Evolutionary conservation across 23 tunicate genomes (phyloP), one percentile per base, ranked within the genome.

Genomic region (Phallusia fumigata): DNA sequence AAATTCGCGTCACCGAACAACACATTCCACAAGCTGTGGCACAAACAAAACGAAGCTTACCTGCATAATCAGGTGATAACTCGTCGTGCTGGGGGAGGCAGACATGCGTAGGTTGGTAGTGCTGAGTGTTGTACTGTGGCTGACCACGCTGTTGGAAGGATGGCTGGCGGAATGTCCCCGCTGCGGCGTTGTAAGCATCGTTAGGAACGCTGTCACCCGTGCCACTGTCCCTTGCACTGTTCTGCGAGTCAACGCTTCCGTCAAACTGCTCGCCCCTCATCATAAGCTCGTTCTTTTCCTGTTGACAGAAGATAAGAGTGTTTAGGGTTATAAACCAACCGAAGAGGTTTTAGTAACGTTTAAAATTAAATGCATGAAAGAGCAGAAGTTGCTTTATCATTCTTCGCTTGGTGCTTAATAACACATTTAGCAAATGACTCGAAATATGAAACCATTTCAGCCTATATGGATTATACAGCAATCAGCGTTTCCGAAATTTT

Each of bases 141-240:
- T 52, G 81, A 8, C n/a, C 34, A 16, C 31, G 79, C 6, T 75
- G 75, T 21, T 78, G 77, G 40, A 74, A 74, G 5, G 77, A 74
- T 3, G 10, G 77, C 12, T 74, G 77, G 2, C 45, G 34, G 77
- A 74, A 74, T 24, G 34, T 10, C 1, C 45, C 35, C 13, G 33
- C 72, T 30, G 83, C 1, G n/a, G 47, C 24, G 76, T 92, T 87
- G 79, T 87, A 86, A 18, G 88, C 91, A 30, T 92, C 97, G 72
- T 85, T 83, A 0, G 88, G 87, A 82, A 92, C 82, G 73, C 97
- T 92, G 53, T 92, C 97, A 6, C 97, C 97, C 0, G 91, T 92
- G 0, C 97, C 97, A 33, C 92, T 88, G 84, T 88, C 93, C 49
- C 77, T 76, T 24, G 81, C 88, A 40, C 83, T 82, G 79, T 79